Base-by-base conservation (phyloP, 2,888 invertebrate species). In the Apamea sordens region DNA sequence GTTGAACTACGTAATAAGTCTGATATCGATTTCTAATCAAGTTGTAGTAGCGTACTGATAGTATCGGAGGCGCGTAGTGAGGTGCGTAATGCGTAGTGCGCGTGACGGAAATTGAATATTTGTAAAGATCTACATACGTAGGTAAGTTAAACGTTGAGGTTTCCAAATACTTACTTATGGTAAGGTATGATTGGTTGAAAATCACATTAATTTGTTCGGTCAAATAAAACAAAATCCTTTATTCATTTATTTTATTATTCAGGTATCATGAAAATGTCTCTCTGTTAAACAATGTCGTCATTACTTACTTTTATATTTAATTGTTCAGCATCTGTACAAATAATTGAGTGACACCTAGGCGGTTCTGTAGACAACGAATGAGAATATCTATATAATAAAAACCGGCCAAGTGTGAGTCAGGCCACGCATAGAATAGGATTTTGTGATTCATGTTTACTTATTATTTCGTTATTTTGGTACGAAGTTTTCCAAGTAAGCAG, bases 11-110 rank as follows among this genome's bases (percentile, higher is more conserved):
- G 32, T 70, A 32, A 13, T 71, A n/a, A 21, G 72, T 21, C 7
- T 2, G 18, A 70, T 47, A 47, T 36, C 13, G n/a, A 21, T 61
- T 21, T 18, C 32, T 67, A 36, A 50, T n/a, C 5, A 18, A n/a
- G 10, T 59, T 32, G 47, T 74, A 73, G 65, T 59, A 21, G 24
- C 63, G 53, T 76, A 69, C 56, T 11, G 36, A 72, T 67, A 76
- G 59, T 67, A 28, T 28, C 47, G 65, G n/a, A 50, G 50, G 50
- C 8, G 28, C 8, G 56, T 50, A 71, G 13, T 18, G 36, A 6
- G 28, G 7, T 63, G 28, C 61, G 28, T 32, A 63, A 8, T 7
- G 18, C 15, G 50, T 47, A 70, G 41, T n/a, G 7, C n/a, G 36
- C 28, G 47, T 21, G n/a, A 21, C 4, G 6, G 15, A 32, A 24